Evolutionary conservation across 2,888 invertebrate genomes (phyloP).

Genomic region (Synanthedon andrenaeformis): DNA sequence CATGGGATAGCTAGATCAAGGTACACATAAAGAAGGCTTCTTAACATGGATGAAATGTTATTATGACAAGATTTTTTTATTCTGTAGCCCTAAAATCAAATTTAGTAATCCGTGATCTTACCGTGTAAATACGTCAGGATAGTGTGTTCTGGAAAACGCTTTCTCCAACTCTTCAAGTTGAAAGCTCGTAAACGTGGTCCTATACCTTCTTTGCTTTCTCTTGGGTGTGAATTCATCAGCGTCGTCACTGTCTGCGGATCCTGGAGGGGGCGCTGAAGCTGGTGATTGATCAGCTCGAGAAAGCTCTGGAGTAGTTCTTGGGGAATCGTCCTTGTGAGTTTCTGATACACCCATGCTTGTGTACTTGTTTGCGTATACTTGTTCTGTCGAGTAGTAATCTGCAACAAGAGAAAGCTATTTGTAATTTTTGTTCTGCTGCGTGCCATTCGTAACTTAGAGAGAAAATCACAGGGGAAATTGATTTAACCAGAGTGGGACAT

Average conservation of each 20-base stretch:
- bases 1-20: too few species aligned
- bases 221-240: slow-evolving; percentile 87
- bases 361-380: slow-evolving; percentile 40
- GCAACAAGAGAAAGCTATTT: slow-evolving; percentile 18
- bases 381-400: slow-evolving; percentile 55
- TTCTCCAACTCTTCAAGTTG: slow-evolving; percentile 97
- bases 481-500: too few species aligned
- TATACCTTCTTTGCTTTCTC: slow-evolving; percentile 88
- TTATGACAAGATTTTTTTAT: too few species aligned
- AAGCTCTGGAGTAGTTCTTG: slow-evolving; percentile 55
- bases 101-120: slow-evolving; percentile 34
- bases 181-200: slow-evolving; percentile 95
- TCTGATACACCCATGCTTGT: slow-evolving; percentile 54
- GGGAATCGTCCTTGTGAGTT: slow-evolving; percentile 48
- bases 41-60: too few species aligned
- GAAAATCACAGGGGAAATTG: too few species aligned
- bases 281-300: slow-evolving; percentile 52
- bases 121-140: slow-evolving; percentile 98
- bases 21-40: too few species aligned
- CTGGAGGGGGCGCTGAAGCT: slow-evolving; percentile 58
- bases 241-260: slow-evolving; percentile 74
- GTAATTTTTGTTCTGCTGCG: too few species aligned
- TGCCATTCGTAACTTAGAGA: background rate
- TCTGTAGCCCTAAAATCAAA: too few species aligned
- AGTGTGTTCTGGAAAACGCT: slow-evolving; percentile 96